phyloP scores from a whole-genome alignment of 2,797 vertebrate species.

The Lithobates pipiens region DNA sequence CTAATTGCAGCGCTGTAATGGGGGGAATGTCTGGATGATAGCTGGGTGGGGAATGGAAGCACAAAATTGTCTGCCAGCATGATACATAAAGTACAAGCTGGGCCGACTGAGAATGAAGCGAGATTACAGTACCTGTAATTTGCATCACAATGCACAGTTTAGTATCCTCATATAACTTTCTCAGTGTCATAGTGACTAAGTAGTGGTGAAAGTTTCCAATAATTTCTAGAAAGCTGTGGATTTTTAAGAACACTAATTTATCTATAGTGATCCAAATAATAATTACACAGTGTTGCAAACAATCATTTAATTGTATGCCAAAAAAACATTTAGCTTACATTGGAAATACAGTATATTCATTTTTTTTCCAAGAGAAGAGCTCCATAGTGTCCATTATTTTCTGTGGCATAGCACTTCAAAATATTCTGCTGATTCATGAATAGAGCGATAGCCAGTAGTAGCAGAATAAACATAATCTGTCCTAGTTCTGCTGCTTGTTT shows the following conservation, averaged over 20 bases:
- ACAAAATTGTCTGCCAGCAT: too few species aligned
- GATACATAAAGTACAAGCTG: too few species aligned
- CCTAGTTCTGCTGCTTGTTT: background rate
- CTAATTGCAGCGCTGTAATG: constrained; percentile 13
- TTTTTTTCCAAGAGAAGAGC: background rate
- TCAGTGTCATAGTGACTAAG: background rate
- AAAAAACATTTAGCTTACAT: background rate
- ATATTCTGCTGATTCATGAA: background rate
- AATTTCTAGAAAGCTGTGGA: too few species aligned
- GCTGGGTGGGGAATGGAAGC: too few species aligned
- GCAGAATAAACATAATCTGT: background rate
- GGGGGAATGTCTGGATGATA: background rate
- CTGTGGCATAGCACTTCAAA: background rate
- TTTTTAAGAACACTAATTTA: background rate
- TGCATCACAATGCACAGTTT: too few species aligned
- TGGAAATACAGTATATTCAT: too few species aligned
- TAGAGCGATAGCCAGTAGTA: background rate
- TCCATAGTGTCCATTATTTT: background rate
- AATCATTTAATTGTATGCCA: background rate
- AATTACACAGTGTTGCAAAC: background rate
- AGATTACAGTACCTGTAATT: too few species aligned
- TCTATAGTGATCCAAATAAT: background rate
- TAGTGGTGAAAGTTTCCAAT: background rate
- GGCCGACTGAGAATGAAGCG: too few species aligned
- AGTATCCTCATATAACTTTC: background rate